Evolutionary conservation across 2,113 vertebrate species (phyloP).

Genomic region (Tangachromis dhanisi): DNA sequence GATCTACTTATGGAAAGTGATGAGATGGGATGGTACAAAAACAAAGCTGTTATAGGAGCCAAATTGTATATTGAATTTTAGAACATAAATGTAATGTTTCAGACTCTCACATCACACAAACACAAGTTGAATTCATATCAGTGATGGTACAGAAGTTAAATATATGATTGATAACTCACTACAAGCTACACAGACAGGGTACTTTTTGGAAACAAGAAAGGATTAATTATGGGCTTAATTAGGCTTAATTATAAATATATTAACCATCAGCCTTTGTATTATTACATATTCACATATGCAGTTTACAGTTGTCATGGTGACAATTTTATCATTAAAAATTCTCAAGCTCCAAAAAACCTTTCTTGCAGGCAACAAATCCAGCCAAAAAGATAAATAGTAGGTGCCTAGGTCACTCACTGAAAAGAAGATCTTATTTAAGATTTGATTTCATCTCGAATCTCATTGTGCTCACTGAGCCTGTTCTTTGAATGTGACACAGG

Average conservation of each 20-base stretch:
- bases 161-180: background rate
- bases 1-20: background rate
- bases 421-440: background rate
- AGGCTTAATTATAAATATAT: background rate
- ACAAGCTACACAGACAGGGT: background rate
- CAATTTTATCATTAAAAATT: background rate
- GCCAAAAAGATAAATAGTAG: background rate
- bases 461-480: background rate
- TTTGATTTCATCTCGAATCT: background rate
- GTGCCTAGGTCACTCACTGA: background rate
- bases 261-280: background rate
- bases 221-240: background rate
- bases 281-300: background rate
- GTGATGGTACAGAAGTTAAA: background rate
- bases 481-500: background rate
- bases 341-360: background rate
- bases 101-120: background rate
- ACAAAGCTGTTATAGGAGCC: background rate
- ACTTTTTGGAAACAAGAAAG: background rate
- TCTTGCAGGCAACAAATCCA: background rate
- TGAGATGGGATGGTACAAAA: constrained; percentile 17
- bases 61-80: background rate
- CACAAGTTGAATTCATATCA: background rate
- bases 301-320: background rate
- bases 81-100: background rate